Evolutionary conservation across 2,113 vertebrate genomes (phyloP), one percentile per base, ranked within the genome.

Genomic region (Pachypanchax playfairii): DNA sequence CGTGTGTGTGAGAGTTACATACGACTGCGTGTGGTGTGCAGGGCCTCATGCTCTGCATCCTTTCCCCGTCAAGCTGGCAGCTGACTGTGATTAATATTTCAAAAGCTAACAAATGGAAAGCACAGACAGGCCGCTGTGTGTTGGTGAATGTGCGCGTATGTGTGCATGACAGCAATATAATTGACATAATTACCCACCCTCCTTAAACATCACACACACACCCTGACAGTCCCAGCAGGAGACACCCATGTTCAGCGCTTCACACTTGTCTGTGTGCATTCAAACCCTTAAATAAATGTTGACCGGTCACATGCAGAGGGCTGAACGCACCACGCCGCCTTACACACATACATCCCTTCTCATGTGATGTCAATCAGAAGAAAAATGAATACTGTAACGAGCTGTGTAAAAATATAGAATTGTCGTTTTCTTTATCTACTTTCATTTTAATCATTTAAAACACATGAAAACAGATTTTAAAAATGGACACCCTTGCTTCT

Each of bases 61-160:
- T 41, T 38, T 73, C 75, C 74, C 47, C 83, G 86, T 81, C 89
- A 84, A 85, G 76, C 78, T 67, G 56, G 74, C 91, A 92, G 90
- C 90, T 92, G 91, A 89, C 84, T 82, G 77, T 82, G 85, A 88
- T 92, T 90, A 91, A 92, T 91, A 92, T 88, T 92, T 92, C 87
- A 92, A 26, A 85, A 80, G 71, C 64, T 29, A 65, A 80, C 87
- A 89, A 90, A 91, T 89, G 86, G 75, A 71, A 73, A 84, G 64
- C 70, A 70, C 71, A 83, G 68, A 58, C 80, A 66, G 51, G 24
- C 43, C 43, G 7, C 13, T 49, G 22, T 66, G 73, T n/a, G 61
- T 64, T 60, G 54, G 53, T 15, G 55, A 72, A 80, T 29, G 68
- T 62, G 74, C 53, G 36, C 24, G 65, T 52, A 54, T 65, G 31